Conservation (phyloP, 2,888 invertebrate genomes). For the Actias luna region DNA sequence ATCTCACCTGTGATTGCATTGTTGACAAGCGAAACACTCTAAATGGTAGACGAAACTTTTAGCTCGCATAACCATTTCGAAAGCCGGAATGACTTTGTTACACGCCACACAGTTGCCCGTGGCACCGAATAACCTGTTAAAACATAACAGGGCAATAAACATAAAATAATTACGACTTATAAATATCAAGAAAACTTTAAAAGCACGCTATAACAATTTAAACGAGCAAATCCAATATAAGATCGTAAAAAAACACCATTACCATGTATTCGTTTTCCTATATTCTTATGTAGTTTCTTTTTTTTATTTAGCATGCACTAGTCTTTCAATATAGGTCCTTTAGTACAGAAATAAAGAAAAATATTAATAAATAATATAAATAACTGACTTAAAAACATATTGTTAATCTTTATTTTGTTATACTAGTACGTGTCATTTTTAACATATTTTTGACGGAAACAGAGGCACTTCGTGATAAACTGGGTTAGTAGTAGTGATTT, state of each 20-base stretch:
- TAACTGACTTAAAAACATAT: neutral
- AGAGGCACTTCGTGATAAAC: no score
- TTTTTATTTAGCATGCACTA: neutral
- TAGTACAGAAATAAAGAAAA: neutral
- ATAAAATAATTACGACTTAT: conserved; percentile 50
- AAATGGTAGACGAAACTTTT: conserved; percentile 96
- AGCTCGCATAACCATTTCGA: conserved; percentile 97
- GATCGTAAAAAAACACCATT: conserved; percentile 20
- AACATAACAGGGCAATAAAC: conserved; percentile 49
- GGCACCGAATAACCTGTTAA: conserved; percentile 91
- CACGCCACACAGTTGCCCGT: conserved; percentile 96
- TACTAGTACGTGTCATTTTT: neutral
- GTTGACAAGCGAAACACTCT: conserved; percentile 97
- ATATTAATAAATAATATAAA: no score
- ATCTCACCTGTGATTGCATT: conserved; percentile 93
- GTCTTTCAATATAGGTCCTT: neutral
- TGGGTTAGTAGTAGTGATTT: no score
- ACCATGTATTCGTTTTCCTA: conserved; percentile 14
- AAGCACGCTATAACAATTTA: conserved; percentile 44
- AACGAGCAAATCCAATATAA: conserved; percentile 34
- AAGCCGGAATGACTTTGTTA: conserved; percentile 95
- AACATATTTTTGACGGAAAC: neutral
- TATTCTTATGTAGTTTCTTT: conserved; percentile 13
- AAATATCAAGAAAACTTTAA: conserved; percentile 49
- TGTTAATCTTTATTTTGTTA: neutral